Percentiles rank a stretch among this genome's conserved stretches.
These are phyloP conservation scores for Laterallus jamaicensis DNA, from an alignment of 2,113 vertebrate genomes.

Conservation along the genomic window DNA sequence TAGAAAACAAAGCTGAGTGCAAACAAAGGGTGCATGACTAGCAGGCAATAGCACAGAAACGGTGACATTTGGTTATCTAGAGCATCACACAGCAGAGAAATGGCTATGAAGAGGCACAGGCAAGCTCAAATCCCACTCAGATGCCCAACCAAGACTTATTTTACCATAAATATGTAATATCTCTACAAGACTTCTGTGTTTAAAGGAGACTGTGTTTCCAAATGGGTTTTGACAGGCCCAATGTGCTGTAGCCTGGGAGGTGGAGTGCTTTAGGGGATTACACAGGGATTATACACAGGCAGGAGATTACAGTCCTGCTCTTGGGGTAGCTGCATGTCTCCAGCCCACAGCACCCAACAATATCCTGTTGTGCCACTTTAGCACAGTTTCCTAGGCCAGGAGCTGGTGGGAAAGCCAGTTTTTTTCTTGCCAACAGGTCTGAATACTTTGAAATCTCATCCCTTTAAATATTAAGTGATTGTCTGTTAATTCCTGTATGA, in stretches of 20 bases:
- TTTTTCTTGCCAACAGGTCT: neutral
- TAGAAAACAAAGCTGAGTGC: neutral
- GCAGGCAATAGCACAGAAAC: neutral
- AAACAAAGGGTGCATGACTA: neutral
- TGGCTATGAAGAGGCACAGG: neutral
- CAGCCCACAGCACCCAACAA: neutral
- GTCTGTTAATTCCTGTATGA: neutral
- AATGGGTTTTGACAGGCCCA: neutral
- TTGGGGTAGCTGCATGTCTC: accelerated
- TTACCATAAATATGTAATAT: neutral
- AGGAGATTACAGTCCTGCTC: neutral
- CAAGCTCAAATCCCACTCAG: neutral
- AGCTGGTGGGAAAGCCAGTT: neutral
- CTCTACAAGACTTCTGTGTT: neutral
- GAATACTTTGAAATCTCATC: neutral
- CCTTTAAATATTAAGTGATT: neutral
- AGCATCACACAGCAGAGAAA: neutral
- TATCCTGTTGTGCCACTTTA: neutral
- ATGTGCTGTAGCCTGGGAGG: neutral
- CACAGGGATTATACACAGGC: neutral
- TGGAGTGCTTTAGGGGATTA: accelerated
- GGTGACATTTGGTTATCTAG: neutral
- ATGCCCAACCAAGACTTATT: neutral
- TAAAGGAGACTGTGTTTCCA: neutral
- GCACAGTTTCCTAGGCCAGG: neutral